These are phyloP conservation scores for Agraylea sexmaculata DNA, from an alignment of 1,140 invertebrate genomes.

Conservation along the genomic window DNA sequence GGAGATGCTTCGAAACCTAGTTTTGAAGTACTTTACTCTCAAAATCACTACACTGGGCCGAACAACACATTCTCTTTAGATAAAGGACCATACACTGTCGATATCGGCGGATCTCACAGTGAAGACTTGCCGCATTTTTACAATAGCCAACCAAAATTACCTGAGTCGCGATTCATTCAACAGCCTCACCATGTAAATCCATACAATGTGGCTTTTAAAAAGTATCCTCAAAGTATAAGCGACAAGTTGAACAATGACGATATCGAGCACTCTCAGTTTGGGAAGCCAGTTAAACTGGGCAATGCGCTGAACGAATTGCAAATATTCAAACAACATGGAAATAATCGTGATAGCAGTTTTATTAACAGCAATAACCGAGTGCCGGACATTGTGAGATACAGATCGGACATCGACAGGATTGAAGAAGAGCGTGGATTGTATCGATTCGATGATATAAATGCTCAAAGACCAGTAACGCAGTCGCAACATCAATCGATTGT, in stretches of 20 bases:
- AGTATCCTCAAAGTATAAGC: conserved; percentile 12
- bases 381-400: conserved; percentile 31
- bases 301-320: conserved; percentile 32
- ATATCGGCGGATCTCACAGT: too few relatives aligned
- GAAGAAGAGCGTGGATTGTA: conserved; percentile 11
- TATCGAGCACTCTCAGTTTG: conserved; percentile 23
- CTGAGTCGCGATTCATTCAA: too few relatives aligned
- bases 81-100: too few relatives aligned
- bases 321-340: conserved; percentile 25
- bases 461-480: background rate
- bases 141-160: too few relatives aligned
- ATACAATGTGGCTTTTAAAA: too few relatives aligned
- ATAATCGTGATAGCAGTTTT: conserved; percentile 29
- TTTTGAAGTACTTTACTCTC: conserved; percentile 11
- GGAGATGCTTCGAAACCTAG: conserved; percentile 4
- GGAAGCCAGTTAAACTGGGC: conserved; percentile 30
- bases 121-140: too few relatives aligned
- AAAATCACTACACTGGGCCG: conserved; percentile 8
- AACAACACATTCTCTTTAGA: too few relatives aligned
- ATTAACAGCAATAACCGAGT: conserved; percentile 25
- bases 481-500: too few relatives aligned
- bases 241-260: conserved; percentile 14
- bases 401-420: conserved; percentile 27
- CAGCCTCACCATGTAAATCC: too few relatives aligned
- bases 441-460: background rate